Conservation (phyloP, 2,113 vertebrate genomes). For the Chlorodrepanis virens region DNA sequence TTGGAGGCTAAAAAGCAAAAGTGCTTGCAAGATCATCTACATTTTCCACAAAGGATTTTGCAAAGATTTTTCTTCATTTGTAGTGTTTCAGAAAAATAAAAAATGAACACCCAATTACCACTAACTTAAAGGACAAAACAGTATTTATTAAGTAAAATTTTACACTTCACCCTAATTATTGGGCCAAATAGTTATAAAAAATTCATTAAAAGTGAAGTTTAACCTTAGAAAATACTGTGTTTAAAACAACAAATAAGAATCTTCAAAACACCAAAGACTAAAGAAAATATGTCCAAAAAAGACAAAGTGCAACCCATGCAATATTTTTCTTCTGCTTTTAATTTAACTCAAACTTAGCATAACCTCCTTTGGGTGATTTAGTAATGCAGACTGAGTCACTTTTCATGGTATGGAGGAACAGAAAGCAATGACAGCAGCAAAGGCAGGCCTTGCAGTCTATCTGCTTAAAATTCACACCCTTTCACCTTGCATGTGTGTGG, state of each 20-base stretch:
- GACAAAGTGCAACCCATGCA: constrained; percentile 75
- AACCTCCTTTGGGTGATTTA: constrained; percentile 58
- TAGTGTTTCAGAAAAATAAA: neutral
- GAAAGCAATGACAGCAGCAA: constrained; percentile 83
- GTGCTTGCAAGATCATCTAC: neutral
- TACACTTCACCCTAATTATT: constrained; percentile 11
- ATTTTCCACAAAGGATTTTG: neutral
- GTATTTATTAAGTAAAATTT: constrained; percentile 26
- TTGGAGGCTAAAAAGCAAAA: neutral
- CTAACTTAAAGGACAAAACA: neutral
- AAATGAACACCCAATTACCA: neutral
- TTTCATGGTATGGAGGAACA: constrained; percentile 81
- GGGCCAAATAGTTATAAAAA: neutral
- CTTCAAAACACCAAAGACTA: neutral
- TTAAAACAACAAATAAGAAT: neutral
- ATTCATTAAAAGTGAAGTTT: neutral
- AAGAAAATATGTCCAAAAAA: constrained; percentile 35
- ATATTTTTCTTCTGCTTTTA: constrained; percentile 60
- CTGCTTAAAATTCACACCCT: constrained; percentile 88
- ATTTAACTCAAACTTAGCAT: constrained; percentile 61
- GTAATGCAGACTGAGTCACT: constrained; percentile 66
- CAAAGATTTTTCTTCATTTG: neutral
- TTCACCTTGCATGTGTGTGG: constrained; percentile 94
- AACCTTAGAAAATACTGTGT: neutral
- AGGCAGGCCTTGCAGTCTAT: constrained; percentile 80